Percentiles rank a stretch among this genome's conserved stretches.
Conservation (phyloP, 1,140 invertebrate species). For the Pseudomyrmex concolor region DNA sequence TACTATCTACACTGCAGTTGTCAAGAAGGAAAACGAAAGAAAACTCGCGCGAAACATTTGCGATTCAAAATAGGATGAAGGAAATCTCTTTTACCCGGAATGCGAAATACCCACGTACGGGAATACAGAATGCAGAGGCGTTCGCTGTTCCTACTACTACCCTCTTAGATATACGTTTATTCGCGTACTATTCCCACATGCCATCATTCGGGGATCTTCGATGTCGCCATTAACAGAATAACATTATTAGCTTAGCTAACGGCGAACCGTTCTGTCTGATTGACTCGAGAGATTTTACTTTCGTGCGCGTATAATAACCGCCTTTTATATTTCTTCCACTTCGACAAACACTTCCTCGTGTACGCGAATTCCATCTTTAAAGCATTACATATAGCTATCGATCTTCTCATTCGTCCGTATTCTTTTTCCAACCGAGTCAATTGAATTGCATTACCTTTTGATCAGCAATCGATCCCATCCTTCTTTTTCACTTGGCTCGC, state of each 20-base stretch:
- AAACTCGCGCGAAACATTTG: constrained; percentile 43
- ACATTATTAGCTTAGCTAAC: constrained; percentile 18
- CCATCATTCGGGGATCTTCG: not conserved
- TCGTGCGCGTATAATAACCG: not conserved
- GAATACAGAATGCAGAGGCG: constrained; percentile 39
- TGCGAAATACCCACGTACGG: constrained; percentile 37
- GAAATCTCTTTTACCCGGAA: constrained; percentile 57
- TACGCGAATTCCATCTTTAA: constrained; percentile 38
- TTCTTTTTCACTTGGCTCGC: constrained; percentile 63
- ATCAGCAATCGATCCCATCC: constrained; percentile 73
- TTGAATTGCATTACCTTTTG: constrained; percentile 77
- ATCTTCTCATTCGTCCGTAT: constrained; percentile 17
- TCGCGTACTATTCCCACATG: not conserved
- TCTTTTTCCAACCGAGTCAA: constrained; percentile 62
- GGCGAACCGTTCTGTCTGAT: not conserved
- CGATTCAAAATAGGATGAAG: constrained; percentile 47
- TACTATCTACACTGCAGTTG: constrained; percentile 28
- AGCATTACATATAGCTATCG: constrained; percentile 32
- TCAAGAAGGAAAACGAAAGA: constrained; percentile 21
- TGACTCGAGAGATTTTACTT: constrained; percentile 14
- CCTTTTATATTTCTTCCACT: constrained; percentile 4
- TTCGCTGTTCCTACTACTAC: constrained; percentile 12
- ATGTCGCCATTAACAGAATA: constrained; percentile 36
- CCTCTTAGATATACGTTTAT: constrained; percentile 12
- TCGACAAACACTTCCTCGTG: not conserved